Evolutionary conservation across 2,797 vertebrate genomes (phyloP).

Genomic region (Hypotaenidia philippensis): DNA sequence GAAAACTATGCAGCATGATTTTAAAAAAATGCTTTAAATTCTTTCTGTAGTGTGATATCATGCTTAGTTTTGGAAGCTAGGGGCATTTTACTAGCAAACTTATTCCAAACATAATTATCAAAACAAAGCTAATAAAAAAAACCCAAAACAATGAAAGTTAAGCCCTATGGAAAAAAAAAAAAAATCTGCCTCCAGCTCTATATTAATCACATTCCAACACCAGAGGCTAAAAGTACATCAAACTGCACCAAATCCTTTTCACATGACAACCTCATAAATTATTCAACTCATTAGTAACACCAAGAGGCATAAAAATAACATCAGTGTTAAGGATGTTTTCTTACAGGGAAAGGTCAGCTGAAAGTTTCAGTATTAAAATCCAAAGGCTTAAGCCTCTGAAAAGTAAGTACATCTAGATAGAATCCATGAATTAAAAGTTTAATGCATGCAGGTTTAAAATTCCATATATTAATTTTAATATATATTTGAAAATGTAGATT

Average conservation of each 20-base stretch:
- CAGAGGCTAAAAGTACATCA: slow-evolving; percentile 84
- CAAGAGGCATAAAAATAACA: slow-evolving; percentile 84
- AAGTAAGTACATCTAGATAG: slow-evolving; percentile 51
- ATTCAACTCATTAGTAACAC: slow-evolving; percentile 91
- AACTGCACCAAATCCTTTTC: slow-evolving; percentile 88
- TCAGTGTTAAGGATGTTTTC: slow-evolving; percentile 79
- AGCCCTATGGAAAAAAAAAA: slow-evolving; percentile 53
- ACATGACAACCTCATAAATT: slow-evolving; percentile 94
- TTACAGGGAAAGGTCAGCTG: slow-evolving; percentile 75
- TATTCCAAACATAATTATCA: slow-evolving; percentile 55
- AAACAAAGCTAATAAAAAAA: slow-evolving; percentile 60
- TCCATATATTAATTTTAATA: not conserved
- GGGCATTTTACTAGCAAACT: slow-evolving; percentile 50
- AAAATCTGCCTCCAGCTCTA: slow-evolving; percentile 76
- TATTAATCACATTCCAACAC: slow-evolving; percentile 84
- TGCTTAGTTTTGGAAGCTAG: slow-evolving; percentile 43
- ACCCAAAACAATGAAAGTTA: slow-evolving; percentile 62
- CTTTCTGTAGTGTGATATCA: slow-evolving; percentile 17
- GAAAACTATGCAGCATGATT: not conserved
- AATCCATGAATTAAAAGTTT: slow-evolving; percentile 12
- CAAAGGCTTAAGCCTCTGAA: slow-evolving; percentile 62
- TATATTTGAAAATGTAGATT: not conserved
- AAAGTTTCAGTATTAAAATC: slow-evolving; percentile 78
- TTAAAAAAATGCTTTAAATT: slow-evolving; percentile 1
- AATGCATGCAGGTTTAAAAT: slow-evolving; percentile 9